Conservation (phyloP, 2,113 vertebrate genomes). For the Lethenteron camtschaticum region DNA sequence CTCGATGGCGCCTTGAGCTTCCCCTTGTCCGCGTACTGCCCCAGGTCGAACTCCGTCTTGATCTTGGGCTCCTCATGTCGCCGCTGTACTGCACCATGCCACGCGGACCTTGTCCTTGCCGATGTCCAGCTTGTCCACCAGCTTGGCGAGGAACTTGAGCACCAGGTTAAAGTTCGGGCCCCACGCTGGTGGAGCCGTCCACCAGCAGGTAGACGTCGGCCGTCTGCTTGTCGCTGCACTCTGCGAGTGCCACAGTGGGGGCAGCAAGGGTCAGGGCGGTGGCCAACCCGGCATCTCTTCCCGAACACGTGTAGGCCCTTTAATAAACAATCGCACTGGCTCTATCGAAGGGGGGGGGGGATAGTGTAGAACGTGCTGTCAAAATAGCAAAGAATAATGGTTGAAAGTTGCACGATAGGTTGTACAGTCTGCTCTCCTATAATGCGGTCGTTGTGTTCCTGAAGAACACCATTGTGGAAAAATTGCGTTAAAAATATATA, state of each 20-base stretch:
- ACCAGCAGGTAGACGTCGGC: conserved; percentile 46
- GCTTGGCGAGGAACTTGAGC: conserved; percentile 23
- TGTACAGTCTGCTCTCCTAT: too few relatives aligned
- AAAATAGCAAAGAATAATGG: too few relatives aligned
- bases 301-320: too few relatives aligned
- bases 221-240: not conserved
- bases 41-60: not conserved
- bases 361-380: too few relatives aligned
- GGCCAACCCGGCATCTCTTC: too few relatives aligned
- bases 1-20: not conserved
- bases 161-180: conserved; percentile 26
- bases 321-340: too few relatives aligned
- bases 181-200: conserved; percentile 35
- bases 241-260: not conserved
- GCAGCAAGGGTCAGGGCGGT: too few relatives aligned
- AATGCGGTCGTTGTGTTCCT: too few relatives aligned
- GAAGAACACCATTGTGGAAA: too few relatives aligned
- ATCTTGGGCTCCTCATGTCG: not conserved
- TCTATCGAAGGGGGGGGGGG: too few relatives aligned
- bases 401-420: too few relatives aligned
- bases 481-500: too few relatives aligned
- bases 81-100: conserved; percentile 34
- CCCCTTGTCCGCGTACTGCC: not conserved
- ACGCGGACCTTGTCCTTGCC: conserved; percentile 25
- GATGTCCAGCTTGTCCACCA: conserved; percentile 24